A percentile compares a stretch with the other conserved stretches of the same genome.
Conservation (phyloP, 1,140 invertebrate genomes). For the Hylyphantes graminicola region DNA sequence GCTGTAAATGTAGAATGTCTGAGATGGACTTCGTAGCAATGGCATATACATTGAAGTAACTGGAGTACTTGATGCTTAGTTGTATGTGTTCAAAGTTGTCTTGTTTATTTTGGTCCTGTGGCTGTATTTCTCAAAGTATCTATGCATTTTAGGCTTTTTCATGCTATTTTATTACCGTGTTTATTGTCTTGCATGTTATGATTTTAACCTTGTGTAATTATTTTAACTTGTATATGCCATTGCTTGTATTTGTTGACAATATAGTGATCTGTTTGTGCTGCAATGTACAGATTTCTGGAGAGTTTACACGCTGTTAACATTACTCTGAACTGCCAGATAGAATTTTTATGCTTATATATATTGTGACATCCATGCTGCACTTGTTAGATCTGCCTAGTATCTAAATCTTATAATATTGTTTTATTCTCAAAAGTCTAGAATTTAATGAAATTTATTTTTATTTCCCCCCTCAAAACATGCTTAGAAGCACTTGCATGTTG, state of each 20-base stretch:
- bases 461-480: not conserved
- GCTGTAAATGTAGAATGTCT: constrained; percentile 45
- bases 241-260: constrained; percentile 45
- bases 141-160: not conserved
- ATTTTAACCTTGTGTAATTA: constrained; percentile 22
- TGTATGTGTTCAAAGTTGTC: not conserved
- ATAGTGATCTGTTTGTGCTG: constrained; percentile 30
- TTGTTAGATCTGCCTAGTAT: constrained; percentile 54
- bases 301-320: constrained; percentile 50
- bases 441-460: too few species aligned
- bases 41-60: constrained; percentile 41
- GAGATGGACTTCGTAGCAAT: constrained; percentile 13
- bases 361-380: constrained; percentile 44
- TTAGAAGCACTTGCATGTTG: constrained; percentile 13
- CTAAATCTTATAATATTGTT: constrained; percentile 18
- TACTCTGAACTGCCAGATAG: constrained; percentile 51
- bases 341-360: constrained; percentile 46
- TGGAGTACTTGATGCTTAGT: constrained; percentile 1
- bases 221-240: constrained; percentile 42
- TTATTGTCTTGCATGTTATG: constrained; percentile 7
- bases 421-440: constrained; percentile 1
- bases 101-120: constrained; percentile 1
- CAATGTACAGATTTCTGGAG: constrained; percentile 39
- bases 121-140: not conserved
- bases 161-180: not conserved